These are phyloP conservation scores for Herpailurus yagouaroundi DNA, from an alignment of 2,113 vertebrate genomes.

Conservation along the genomic window DNA sequence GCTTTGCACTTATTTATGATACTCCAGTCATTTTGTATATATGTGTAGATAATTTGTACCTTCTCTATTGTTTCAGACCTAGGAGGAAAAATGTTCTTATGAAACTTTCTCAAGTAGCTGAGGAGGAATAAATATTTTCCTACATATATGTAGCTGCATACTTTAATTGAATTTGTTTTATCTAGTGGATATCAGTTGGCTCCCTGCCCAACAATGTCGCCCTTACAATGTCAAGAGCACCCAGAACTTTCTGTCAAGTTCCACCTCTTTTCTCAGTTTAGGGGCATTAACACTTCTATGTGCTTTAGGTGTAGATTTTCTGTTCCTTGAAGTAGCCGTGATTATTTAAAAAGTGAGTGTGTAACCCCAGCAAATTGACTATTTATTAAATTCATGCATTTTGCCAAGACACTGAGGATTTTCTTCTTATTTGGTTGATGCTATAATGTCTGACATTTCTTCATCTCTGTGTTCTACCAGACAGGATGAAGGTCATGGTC, in stretches of 20 bases:
- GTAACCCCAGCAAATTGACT: not conserved
- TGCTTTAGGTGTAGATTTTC: too few relatives aligned
- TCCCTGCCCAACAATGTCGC: rapidly evolving
- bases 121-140: not conserved
- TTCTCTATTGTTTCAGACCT: not conserved
- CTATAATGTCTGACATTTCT: not conserved
- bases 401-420: not conserved
- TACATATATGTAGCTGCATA: not conserved
- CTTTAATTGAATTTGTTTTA: not conserved
- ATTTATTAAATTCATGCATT: not conserved
- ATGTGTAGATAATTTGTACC: not conserved
- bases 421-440: not conserved
- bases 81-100: not conserved
- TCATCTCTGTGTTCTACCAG: not conserved
- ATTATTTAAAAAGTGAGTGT: not conserved
- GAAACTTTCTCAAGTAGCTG: not conserved
- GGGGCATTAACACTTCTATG: not conserved
- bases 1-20: not conserved
- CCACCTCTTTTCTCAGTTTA: not conserved
- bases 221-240: not conserved
- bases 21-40: not conserved
- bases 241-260: not conserved
- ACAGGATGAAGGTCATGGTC: not conserved
- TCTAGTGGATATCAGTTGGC: not conserved
- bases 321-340: not conserved